These are phyloP conservation scores for Melanotaenia parkinsoni DNA, from an alignment of 2,797 vertebrate species.

Conservation along the genomic window DNA sequence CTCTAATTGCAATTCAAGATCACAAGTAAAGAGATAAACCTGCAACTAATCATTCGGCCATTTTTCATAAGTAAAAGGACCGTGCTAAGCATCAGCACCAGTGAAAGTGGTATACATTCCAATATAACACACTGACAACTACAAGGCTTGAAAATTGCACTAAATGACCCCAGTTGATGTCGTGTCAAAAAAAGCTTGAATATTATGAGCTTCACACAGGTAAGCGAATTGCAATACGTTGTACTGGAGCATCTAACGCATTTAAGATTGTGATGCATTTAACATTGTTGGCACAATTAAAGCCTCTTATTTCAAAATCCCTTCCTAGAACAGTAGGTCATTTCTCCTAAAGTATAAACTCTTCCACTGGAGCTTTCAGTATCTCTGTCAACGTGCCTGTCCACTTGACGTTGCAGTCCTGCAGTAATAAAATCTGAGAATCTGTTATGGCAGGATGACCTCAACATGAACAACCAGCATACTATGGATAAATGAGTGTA, in stretches of 20 bases:
- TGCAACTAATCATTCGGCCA: not conserved
- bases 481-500: constrained; percentile 37
- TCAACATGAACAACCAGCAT: constrained; percentile 34
- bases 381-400: constrained; percentile 9
- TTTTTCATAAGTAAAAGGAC: not conserved
- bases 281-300: not conserved
- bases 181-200: constrained; percentile 1
- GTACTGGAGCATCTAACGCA: not conserved
- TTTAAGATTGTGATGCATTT: not conserved
- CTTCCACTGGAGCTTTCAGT: not conserved
- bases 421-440: constrained; percentile 57
- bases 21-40: not conserved
- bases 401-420: constrained; percentile 9
- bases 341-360: constrained; percentile 11
- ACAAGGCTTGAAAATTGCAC: not conserved
- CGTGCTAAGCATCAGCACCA: not conserved
- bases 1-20: not conserved
- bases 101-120: not conserved
- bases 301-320: constrained; percentile 1
- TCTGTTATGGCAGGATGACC: constrained; percentile 59
- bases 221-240: not conserved
- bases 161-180: constrained; percentile 5
- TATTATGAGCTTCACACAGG: not conserved
- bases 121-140: not conserved
- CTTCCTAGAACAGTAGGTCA: not conserved